Percentiles rank a stretch among this genome's conserved stretches.
Evolutionary conservation across 2,113 vertebrate species (phyloP).

Genomic region (Oncorhynchus clarkii): DNA sequence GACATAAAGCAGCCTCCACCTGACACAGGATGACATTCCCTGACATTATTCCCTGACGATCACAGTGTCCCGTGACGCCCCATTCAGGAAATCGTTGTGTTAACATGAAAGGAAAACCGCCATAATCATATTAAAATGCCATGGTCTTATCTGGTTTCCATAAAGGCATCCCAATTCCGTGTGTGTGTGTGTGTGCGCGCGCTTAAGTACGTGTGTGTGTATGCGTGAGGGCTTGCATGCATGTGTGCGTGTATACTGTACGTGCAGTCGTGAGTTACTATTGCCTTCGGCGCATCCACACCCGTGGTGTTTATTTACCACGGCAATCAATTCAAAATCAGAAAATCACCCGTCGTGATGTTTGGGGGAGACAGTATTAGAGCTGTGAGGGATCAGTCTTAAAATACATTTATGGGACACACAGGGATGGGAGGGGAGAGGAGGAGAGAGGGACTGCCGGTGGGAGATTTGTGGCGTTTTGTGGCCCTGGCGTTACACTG

Average conservation of each 20-base stretch:
- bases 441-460: slow-evolving; percentile 22
- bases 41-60: not conserved
- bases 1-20: not conserved
- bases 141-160: too few species aligned
- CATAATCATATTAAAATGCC: too few species aligned
- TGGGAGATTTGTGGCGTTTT: slow-evolving; percentile 55
- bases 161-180: too few species aligned
- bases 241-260: too few species aligned
- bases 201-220: too few species aligned
- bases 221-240: too few species aligned
- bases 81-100: not conserved
- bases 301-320: too few species aligned
- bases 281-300: too few species aligned
- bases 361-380: slow-evolving; percentile 17
- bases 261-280: too few species aligned
- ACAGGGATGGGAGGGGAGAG: slow-evolving; percentile 20
- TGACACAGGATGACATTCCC: not conserved
- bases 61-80: not conserved
- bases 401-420: slow-evolving; percentile 51
- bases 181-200: too few species aligned
- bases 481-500: slow-evolving; percentile 26
- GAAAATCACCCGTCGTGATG: slow-evolving; percentile 39
- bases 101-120: too few species aligned
- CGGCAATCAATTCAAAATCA: not conserved
- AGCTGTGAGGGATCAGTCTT: slow-evolving; percentile 24